Evolutionary conservation across 1,140 invertebrate species (phyloP).

Genomic region (Papilio polytes): DNA sequence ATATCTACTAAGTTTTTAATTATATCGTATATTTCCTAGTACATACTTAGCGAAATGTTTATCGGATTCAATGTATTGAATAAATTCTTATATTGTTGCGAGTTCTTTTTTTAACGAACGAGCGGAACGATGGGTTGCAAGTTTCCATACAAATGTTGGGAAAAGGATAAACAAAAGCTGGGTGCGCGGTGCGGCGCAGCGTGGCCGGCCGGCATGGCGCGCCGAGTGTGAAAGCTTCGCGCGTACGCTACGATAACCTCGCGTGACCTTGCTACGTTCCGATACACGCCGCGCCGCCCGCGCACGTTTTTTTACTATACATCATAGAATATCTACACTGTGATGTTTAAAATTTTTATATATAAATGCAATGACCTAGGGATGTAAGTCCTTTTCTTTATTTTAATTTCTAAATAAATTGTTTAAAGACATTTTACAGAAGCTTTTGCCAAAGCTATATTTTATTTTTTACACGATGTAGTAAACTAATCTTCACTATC

Average conservation of each 20-base stretch:
- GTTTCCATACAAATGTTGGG: conserved; percentile 41
- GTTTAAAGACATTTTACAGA: neutral
- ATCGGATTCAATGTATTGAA: neutral
- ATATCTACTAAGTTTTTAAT: neutral
- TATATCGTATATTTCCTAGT: neutral
- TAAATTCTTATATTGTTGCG: neutral
- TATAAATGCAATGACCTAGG: neutral
- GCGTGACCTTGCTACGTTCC: conserved; percentile 53
- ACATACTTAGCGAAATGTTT: no score
- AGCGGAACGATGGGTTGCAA: conserved; percentile 25
- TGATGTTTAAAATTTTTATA: neutral
- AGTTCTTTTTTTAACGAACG: neutral
- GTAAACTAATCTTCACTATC: neutral
- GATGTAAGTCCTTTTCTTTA: neutral
- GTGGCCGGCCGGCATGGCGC: conserved; percentile 23
- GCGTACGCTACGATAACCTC: conserved; percentile 51
- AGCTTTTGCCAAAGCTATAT: no score
- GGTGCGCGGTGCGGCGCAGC: conserved; percentile 11
- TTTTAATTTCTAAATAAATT: neutral
- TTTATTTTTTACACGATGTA: no score
- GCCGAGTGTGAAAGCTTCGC: conserved; percentile 52
- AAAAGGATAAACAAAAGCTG: conserved; percentile 45
- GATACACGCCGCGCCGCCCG: conserved; percentile 42
- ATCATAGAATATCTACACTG: neutral
- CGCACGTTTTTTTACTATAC: conserved; percentile 28